Base-by-base conservation (phyloP, 2,888 invertebrate genomes). In the Stegophylla sp. region DNA sequence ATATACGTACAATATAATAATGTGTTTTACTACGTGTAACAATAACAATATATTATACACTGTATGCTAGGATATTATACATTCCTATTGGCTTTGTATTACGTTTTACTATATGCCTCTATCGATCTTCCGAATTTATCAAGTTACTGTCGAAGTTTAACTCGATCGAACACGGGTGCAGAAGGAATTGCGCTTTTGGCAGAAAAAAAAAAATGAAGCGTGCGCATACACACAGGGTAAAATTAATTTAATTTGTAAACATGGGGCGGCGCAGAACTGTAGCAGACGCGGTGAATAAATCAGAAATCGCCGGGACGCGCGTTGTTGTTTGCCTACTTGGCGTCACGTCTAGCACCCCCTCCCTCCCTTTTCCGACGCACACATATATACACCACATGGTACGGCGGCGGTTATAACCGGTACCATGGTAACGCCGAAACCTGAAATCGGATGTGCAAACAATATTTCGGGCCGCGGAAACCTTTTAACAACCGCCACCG, bases 371-470 rank as follows among this genome's bases (percentile, higher is more conserved):
- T 20, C 56, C 20, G 56, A 10, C 20, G 7, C 17, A 15, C 51
- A 17, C n/a, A 1, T 17, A 17, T n/a, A n/a, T 5, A n/a, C 51
- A n/a, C 51, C 15, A 17, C 3, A 51, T 48, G 48, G 10, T 53
- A 2, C 53, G 53, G n/a, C 15, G 17, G 45, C 1, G n/a, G 7
- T 34, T 34, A 5, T 7, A 34, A 23, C 20, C 10, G 64, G 41
- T 41, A 9, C 64, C 41, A 64, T 64, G 41, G 64, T 64, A 43
- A 64, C 64, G 28, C 12, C 41, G 41, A 64, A 64, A 64, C 41
- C 41, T n/a, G 20, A 41, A 64, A 64, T 64, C 64, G 64, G 61
- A 61, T 61, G 34, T 34, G 61, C 61, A 61, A 61, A 61, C 61
- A 61, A 61, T 61, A 34, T 61, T 61, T n/a, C 17, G n/a, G 26